Conservation (phyloP, 2,113 vertebrate genomes). For the Hipposideros armiger region DNA sequence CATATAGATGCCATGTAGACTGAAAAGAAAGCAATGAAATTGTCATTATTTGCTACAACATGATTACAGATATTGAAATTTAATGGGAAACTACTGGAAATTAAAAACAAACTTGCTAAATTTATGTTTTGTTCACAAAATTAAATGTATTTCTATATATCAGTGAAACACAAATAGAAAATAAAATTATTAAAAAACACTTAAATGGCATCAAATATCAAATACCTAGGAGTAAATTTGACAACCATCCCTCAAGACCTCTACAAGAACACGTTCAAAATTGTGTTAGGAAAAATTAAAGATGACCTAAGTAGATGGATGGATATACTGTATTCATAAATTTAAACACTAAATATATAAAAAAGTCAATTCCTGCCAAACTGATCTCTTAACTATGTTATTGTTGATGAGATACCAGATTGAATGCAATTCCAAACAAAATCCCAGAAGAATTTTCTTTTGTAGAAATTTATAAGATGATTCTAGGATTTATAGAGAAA, state of each 20-base stretch:
- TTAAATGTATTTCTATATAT: background rate
- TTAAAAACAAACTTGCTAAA: background rate
- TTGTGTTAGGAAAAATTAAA: background rate
- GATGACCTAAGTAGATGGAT: background rate
- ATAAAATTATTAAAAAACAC: background rate
- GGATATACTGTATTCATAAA: background rate
- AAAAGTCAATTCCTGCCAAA: background rate
- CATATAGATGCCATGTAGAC: background rate
- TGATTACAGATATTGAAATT: background rate
- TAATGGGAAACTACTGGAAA: background rate
- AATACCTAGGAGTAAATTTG: background rate
- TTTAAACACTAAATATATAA: background rate
- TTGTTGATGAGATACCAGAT: background rate
- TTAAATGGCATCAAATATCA: background rate
- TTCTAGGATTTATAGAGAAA: background rate
- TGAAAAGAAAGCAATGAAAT: background rate
- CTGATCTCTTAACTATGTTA: background rate
- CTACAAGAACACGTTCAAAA: background rate
- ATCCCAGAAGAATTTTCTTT: background rate
- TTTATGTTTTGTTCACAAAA: background rate
- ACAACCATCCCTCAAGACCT: background rate
- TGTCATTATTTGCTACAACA: background rate
- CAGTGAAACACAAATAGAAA: background rate
- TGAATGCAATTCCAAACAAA: background rate
- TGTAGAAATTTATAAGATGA: background rate